Base-by-base conservation (phyloP, 2,113 vertebrate species). In the Podarcis muralis region DNA sequence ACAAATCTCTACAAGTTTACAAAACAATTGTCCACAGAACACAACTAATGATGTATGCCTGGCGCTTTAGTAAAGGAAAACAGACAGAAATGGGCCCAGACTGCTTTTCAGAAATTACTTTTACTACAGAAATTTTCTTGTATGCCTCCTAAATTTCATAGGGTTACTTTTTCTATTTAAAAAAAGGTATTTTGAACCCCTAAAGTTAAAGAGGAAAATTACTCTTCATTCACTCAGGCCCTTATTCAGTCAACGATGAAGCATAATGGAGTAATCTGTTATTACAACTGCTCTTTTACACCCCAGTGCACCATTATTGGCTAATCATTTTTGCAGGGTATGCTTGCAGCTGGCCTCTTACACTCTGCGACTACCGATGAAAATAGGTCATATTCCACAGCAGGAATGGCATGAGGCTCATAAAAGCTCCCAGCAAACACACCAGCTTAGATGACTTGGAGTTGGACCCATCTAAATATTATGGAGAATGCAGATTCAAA, bases 241-340 rank as follows among this genome's bases (percentile, higher is more conserved):
- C n/a, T 90, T 74, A 84, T 2, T 82, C 59, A 91, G 88, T 62
- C 78, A 87, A 76, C 35, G 37, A 91, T 83, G 81, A 93, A 83
- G 32, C 77, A 74, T 25, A 89, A 83, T 37, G 32, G 71, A 90
- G 35, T 71, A 84, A 91, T 83, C 68, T 78, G 81, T 66, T 93
- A 40, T 66, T 90, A 88, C 83, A 91, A 86, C 3, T 89, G 65
- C 65, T 93, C 27, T 69, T 92, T 81, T 84, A 89, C 80, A 92
- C 23, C 16, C 74, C 2, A 2, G 68, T 76, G 90, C 79, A 88
- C 81, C 89, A 87, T 77, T 85, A 89, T n/a, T 86, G 72, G 78
- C 1, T 18, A 91, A 91, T 93, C 87, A 81, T 84, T 93, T 90
- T 74, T 88, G 69, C 85, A 66, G 22, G 27, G 59, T 23, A 25